A percentile compares a stretch with the other conserved stretches of the same genome.
These are phyloP conservation scores for Alviniconcha strummeri DNA, from an alignment of 2,888 invertebrate genomes.

Conservation along the genomic window DNA sequence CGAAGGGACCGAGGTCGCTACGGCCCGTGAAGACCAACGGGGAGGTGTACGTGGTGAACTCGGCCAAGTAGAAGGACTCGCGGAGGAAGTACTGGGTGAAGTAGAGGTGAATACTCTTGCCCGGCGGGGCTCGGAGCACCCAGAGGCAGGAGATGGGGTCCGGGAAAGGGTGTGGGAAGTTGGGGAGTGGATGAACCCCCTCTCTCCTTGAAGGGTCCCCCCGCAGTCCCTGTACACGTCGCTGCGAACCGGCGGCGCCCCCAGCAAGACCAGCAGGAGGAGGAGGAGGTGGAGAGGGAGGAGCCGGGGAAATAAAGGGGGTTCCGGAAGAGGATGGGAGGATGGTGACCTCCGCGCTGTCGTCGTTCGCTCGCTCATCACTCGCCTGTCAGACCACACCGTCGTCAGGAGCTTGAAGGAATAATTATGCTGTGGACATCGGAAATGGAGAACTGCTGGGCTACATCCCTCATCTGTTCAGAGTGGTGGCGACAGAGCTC, in stretches of 20 bases:
- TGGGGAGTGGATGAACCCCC: conserved; percentile 81
- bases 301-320: no score
- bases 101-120: conserved; percentile 85
- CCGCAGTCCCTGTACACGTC: conserved; percentile 53
- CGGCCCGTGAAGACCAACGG: conserved; percentile 51
- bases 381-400: no score
- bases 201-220: conserved; percentile 46
- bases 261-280: neutral
- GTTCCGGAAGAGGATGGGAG: no score
- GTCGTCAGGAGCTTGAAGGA: no score
- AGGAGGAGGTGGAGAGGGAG: neutral
- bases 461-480: no score
- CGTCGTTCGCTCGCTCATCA: no score
- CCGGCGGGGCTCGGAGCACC: conserved; percentile 84
- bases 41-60: conserved; percentile 65
- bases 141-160: conserved; percentile 90
- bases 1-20: conserved; percentile 57
- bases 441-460: no score
- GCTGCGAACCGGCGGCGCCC: neutral
- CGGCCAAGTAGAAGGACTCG: conserved; percentile 58
- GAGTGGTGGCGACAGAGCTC: no score
- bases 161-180: conserved; percentile 87
- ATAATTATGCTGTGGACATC: no score
- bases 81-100: conserved; percentile 89
- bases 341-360: no score